Evolutionary conservation across 2,113 vertebrate species (phyloP), one percentile per base, ranked within the genome.

Genomic region (Pogona vitticeps): DNA sequence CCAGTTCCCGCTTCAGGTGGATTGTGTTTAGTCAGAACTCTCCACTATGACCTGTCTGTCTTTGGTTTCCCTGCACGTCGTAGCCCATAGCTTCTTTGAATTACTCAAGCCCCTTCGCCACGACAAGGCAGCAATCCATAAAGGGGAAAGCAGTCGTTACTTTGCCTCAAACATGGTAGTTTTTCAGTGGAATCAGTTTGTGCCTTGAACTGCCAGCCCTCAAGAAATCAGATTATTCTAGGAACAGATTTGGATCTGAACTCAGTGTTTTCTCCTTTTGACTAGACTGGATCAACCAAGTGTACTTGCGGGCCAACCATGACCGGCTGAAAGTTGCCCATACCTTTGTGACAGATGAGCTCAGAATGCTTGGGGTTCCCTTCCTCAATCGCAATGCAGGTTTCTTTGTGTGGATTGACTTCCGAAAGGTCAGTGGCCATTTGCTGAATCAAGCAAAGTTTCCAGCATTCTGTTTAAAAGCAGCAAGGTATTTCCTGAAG

Each of bases 371-470:
- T 76, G 97, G 97, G 7, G 85, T 99, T 87, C 98, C 98, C 20
- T 98, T 97, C 87, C 96, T 99, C 86, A 94, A 97, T 89, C 94
- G 97, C 3, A 95, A 96, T 0, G 97, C 98, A 0, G 95, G 98
- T 31, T 97, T 99, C 91, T 99, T 97, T 88, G 94, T 99, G 87
- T 99, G 99, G 99, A 97, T 96, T 1, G 98, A 99, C 89, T 94
- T 99, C 93, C 97, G 98, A 87, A 98, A 99, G 98, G 98, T 99
- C 92, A 94, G 92, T 46, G 1, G 13, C 5, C 61, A 18, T 58
- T 6, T 87, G 28, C 4, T 63, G 71, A 10, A 72, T 58, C 81
- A 83, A 72, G 58, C 46, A 6, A 59, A 72, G 65, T 3, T 10
- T 58, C 42, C 46, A 70, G 33, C 13, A 68, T 77, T 70, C 42